phyloP scores from a whole-genome alignment of 2,888 invertebrate genomes.

The Agrochola litura region DNA sequence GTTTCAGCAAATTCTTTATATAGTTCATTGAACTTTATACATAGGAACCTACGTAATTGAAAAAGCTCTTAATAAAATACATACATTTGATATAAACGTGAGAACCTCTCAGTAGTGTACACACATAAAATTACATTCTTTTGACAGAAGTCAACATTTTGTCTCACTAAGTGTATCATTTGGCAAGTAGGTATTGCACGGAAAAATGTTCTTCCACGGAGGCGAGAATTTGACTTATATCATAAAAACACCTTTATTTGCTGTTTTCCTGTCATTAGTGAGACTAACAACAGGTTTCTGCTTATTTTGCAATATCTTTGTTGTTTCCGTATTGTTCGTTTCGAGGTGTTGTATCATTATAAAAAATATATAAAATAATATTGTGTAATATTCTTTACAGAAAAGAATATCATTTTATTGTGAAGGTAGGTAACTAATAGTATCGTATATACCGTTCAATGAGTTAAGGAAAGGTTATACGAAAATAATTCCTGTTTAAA shows the following conservation, averaged over 20 bases:
- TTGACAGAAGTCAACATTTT: not conserved
- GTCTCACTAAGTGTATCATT: not conserved
- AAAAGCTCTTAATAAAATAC: not conserved
- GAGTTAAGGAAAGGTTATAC: not conserved
- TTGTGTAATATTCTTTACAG: not conserved
- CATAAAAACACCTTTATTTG: slow-evolving; percentile 4
- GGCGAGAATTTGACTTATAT: not conserved
- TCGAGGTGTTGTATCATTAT: not conserved
- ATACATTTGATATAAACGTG: not conserved
- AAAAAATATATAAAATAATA: not conserved
- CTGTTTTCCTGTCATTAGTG: not conserved
- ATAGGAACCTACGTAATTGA: not conserved
- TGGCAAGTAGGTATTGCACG: not conserved
- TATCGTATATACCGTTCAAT: not conserved
- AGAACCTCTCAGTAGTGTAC: not conserved
- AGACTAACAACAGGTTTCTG: not conserved
- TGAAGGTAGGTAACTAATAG: not conserved
- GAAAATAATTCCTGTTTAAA: not conserved
- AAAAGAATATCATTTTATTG: not conserved
- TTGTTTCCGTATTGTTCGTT: not conserved
- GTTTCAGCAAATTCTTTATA: not conserved
- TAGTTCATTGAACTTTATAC: not conserved
- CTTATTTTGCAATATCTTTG: not conserved
- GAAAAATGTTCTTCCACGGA: not conserved
- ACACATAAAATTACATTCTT: not conserved